Evolutionary conservation across 1,140 invertebrate genomes (phyloP).

Genomic region (Tetramorium parvispinum): DNA sequence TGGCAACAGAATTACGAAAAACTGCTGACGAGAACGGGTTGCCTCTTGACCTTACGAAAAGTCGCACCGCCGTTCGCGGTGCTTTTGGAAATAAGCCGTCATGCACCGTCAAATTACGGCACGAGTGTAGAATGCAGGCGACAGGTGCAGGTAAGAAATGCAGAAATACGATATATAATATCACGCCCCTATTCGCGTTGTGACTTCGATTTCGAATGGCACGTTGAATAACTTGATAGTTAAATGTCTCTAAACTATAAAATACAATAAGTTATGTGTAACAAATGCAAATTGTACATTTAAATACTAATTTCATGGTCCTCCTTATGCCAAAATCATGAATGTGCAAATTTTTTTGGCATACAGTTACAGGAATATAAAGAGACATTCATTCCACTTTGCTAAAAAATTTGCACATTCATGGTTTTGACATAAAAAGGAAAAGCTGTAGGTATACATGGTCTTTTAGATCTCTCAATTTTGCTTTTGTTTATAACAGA

Average conservation of each 20-base stretch:
- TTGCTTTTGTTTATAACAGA: neutral
- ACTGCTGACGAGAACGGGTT: slow-evolving; percentile 3
- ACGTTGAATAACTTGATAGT: neutral
- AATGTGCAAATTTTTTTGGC: too few species aligned
- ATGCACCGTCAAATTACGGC: neutral
- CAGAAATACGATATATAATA: neutral
- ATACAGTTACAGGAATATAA: too few species aligned
- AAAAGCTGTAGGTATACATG: too few species aligned
- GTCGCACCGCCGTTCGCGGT: neutral
- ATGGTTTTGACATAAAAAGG: too few species aligned
- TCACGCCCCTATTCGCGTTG: neutral
- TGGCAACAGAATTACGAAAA: slow-evolving; percentile 50
- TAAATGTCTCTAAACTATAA: neutral
- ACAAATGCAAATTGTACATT: neutral
- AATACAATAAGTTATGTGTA: neutral
- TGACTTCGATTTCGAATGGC: neutral
- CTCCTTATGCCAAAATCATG: too few species aligned
- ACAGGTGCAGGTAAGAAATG: slow-evolving; percentile 1
- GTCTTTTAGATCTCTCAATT: neutral
- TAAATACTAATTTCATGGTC: neutral
- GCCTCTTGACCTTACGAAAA: slow-evolving; percentile 28
- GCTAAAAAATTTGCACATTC: too few species aligned
- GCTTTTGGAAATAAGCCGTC: neutral
- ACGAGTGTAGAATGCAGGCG: neutral
- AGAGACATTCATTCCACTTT: too few species aligned